A percentile compares a stretch with the other conserved stretches of the same genome.
phyloP scores from a whole-genome alignment of 2,113 vertebrate species.

The Pseudonaja textilis region DNA sequence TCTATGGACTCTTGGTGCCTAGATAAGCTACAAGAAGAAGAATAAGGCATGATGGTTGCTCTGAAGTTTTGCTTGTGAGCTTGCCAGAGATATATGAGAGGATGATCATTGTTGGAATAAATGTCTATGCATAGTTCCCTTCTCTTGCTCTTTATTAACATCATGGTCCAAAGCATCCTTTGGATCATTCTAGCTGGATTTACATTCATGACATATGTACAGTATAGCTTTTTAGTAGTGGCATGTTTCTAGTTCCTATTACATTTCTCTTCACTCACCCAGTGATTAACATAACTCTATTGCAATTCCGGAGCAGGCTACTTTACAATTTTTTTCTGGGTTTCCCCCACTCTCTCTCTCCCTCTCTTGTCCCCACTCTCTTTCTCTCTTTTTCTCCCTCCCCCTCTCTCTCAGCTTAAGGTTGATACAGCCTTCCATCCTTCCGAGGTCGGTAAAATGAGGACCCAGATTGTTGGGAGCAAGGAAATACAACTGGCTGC shows the following conservation, averaged over 20 bases:
- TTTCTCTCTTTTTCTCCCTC: no score
- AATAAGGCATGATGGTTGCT: not conserved
- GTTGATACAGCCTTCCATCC: no score
- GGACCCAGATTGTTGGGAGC: not conserved
- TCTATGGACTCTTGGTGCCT: not conserved
- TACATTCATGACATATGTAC: not conserved
- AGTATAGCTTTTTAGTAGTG: not conserved
- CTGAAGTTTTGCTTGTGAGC: not conserved
- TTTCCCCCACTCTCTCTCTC: not conserved
- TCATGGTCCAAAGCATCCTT: not conserved
- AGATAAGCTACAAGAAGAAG: not conserved
- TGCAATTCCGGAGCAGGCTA: not conserved
- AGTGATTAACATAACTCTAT: not conserved
- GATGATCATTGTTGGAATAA: not conserved
- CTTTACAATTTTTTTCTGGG: not conserved
- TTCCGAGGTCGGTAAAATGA: no score
- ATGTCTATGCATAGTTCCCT: not conserved
- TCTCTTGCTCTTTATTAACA: not conserved
- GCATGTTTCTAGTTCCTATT: not conserved
- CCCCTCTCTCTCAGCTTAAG: no score
- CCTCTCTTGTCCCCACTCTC: no score
- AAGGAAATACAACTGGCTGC: not conserved
- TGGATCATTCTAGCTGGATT: not conserved
- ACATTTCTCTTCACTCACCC: not conserved
- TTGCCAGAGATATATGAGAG: not conserved